phyloP scores from a whole-genome alignment of 2,888 invertebrate genomes.

The Mystacides longicornis region DNA sequence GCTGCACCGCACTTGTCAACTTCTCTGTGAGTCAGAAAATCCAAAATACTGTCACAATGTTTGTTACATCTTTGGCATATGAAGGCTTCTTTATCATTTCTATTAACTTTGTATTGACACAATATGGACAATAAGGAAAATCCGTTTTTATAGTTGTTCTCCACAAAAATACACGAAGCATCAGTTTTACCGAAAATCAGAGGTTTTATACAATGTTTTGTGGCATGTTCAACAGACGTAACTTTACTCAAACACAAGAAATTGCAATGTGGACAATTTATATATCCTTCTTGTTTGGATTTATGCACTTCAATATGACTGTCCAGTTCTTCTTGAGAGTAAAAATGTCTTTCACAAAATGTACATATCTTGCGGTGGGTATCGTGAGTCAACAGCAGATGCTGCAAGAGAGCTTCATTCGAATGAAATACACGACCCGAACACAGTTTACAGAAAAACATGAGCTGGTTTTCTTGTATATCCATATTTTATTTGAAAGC shows the following conservation, averaged over 20 bases:
- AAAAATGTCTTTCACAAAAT: constrained; percentile 1
- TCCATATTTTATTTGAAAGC: too few species aligned
- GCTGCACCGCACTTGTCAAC: neutral
- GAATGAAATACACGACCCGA: too few species aligned
- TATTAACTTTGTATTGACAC: neutral
- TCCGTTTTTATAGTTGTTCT: neutral
- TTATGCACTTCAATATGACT: neutral
- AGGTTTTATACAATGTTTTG: neutral
- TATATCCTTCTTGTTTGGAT: neutral
- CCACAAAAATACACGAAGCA: neutral
- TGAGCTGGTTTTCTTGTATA: too few species aligned
- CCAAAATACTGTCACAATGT: neutral
- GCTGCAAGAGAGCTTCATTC: too few species aligned
- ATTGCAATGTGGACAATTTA: neutral
- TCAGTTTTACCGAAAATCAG: neutral
- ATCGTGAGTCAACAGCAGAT: neutral
- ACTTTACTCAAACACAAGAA: neutral
- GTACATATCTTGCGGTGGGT: neutral
- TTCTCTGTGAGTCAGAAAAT: neutral
- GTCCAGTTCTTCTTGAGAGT: neutral
- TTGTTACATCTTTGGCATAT: neutral
- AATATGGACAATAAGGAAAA: neutral
- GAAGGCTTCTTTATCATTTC: neutral
- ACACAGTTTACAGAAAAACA: too few species aligned
- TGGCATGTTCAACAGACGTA: neutral